Percentiles rank a stretch among this genome's conserved stretches.
Evolutionary conservation across 2,797 vertebrate species (phyloP).

Genomic region (Characodon lateralis): DNA sequence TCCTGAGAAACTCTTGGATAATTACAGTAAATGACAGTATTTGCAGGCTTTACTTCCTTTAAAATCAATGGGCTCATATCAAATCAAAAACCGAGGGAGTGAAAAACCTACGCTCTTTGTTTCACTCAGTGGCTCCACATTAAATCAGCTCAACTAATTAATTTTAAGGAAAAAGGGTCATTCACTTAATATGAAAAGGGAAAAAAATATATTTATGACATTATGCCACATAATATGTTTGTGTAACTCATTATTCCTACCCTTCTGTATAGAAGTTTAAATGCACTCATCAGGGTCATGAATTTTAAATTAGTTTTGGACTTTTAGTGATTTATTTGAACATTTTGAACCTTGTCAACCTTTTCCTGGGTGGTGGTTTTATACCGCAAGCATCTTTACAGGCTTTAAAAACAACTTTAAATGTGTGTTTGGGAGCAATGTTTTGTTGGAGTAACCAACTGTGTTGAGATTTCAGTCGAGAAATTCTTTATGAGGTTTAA

Average conservation of each 20-base stretch:
- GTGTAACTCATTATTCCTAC: background rate
- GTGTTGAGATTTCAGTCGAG: no score
- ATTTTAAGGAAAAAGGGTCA: slow-evolving; percentile 64
- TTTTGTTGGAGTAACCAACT: no score
- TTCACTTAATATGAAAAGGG: slow-evolving; percentile 62
- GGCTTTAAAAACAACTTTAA: no score
- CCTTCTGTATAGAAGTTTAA: background rate
- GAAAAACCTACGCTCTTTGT: slow-evolving; percentile 66
- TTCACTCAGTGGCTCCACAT: slow-evolving; percentile 63
- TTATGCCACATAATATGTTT: slow-evolving; percentile 42
- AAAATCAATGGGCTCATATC: slow-evolving; percentile 54
- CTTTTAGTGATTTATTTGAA: background rate
- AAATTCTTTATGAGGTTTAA: no score
- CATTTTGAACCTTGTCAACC: no score
- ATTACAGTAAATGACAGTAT: slow-evolving; percentile 53
- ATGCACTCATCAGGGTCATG: background rate
- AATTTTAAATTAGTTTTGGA: no score
- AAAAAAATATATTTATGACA: slow-evolving; percentile 59
- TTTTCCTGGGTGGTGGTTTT: no score
- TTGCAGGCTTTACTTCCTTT: slow-evolving; percentile 33
- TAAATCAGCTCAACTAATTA: slow-evolving; percentile 69
- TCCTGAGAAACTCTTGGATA: slow-evolving; percentile 40
- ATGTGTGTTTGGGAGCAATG: no score
- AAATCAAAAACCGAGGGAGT: slow-evolving; percentile 56
- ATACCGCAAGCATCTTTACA: background rate